These are phyloP conservation scores for Lepidotrigona ventralis DNA, from an alignment of 1,140 invertebrate genomes.

Conservation along the genomic window DNA sequence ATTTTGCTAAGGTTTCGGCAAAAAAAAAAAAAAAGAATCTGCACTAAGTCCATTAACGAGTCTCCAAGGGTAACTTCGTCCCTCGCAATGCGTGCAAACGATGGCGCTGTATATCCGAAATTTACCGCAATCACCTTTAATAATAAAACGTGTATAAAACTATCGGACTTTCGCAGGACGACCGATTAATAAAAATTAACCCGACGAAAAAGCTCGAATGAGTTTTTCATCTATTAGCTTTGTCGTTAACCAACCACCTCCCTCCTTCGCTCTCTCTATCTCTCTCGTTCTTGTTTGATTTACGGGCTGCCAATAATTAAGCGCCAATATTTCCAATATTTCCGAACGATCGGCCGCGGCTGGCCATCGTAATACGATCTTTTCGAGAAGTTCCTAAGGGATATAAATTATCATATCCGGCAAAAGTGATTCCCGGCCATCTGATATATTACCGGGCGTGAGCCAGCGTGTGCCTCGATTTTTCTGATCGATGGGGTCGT, in stretches of 20 bases:
- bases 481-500: constrained; percentile 47
- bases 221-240: background rate
- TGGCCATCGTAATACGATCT: constrained; percentile 1
- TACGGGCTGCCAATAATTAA: constrained; percentile 24
- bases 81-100: background rate
- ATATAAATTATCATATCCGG: constrained; percentile 14
- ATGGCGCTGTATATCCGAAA: background rate
- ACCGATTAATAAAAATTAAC: constrained; percentile 14
- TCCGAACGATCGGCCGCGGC: background rate
- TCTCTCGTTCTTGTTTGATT: background rate
- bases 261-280: too few species aligned
- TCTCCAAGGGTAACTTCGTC: background rate
- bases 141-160: background rate
- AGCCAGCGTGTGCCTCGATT: constrained; percentile 26
- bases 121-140: background rate
- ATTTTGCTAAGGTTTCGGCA: too few species aligned
- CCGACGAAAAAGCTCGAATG: background rate
- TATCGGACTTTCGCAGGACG: background rate
- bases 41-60: background rate
- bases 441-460: constrained; percentile 26
- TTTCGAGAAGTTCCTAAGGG: constrained; percentile 2
- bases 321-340: constrained; percentile 5
- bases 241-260: background rate
- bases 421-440: constrained; percentile 21
- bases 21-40: too few species aligned